phyloP scores from a whole-genome alignment of 2,113 vertebrate genomes.

The Dasyurus viverrinus region DNA sequence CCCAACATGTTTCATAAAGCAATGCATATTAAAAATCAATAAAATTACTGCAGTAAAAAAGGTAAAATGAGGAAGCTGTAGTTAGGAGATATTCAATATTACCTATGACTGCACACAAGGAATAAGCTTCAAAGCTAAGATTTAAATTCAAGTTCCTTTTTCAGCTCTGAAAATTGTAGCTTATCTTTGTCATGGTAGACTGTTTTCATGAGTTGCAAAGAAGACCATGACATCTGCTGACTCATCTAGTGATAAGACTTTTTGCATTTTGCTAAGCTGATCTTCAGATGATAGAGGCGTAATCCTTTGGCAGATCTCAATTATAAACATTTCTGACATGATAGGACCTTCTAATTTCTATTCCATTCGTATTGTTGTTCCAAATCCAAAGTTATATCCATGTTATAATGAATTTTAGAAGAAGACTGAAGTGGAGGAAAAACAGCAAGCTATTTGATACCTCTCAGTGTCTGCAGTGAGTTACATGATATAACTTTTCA shows the following conservation, averaged over 20 bases:
- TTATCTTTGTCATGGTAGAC: neutral
- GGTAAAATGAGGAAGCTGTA: neutral
- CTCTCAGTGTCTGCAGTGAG: neutral
- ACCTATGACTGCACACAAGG: neutral
- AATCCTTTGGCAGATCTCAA: neutral
- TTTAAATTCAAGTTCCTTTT: neutral
- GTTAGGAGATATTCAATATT: neutral
- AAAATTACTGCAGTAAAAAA: too few species aligned
- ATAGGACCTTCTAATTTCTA: neutral
- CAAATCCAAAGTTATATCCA: neutral
- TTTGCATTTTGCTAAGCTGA: neutral
- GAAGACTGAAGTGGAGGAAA: neutral
- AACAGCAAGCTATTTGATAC: neutral
- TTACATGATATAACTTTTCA: neutral
- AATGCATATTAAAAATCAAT: too few species aligned
- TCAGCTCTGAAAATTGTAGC: neutral
- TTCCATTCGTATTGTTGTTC: neutral
- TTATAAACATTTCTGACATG: too few species aligned
- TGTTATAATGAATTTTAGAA: neutral
- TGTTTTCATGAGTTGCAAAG: neutral
- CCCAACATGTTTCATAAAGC: too few species aligned
- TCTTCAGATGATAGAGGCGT: neutral
- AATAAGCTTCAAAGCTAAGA: neutral
- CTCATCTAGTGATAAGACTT: neutral
- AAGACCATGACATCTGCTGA: neutral